Evolutionary conservation across 2,797 vertebrate genomes (phyloP).

Genomic region (Lemur catta): DNA sequence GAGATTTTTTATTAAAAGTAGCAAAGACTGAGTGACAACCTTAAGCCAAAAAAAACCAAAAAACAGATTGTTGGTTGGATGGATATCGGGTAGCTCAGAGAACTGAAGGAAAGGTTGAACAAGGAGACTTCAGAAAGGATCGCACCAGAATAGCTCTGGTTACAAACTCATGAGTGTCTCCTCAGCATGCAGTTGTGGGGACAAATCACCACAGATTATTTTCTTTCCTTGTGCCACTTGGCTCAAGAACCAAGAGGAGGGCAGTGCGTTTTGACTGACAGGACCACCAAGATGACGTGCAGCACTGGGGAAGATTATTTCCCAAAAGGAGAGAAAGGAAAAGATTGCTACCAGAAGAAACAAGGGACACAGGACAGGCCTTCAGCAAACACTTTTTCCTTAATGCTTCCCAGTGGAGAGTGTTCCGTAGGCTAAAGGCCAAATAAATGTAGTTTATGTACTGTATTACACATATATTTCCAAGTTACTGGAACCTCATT

Average conservation of each 20-base stretch:
- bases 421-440: neutral
- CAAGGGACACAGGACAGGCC: neutral
- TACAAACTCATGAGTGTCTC: neutral
- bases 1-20: neutral
- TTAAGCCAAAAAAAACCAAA: neutral
- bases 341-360: neutral
- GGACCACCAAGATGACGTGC: neutral
- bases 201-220: neutral
- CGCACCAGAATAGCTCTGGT: neutral
- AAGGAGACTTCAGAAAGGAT: neutral
- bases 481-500: neutral
- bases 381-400: neutral
- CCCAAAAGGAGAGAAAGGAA: neutral
- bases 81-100: neutral
- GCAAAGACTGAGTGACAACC: neutral
- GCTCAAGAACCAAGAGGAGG: neutral
- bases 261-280: neutral
- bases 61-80: neutral
- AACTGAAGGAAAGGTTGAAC: neutral
- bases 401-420: neutral
- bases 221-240: neutral
- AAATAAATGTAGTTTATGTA: neutral
- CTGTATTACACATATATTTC: neutral
- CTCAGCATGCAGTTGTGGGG: neutral
- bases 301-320: neutral